These are phyloP conservation scores for Drosophila bunnanda DNA, from an alignment of 2,888 invertebrate genomes.

Conservation along the genomic window DNA sequence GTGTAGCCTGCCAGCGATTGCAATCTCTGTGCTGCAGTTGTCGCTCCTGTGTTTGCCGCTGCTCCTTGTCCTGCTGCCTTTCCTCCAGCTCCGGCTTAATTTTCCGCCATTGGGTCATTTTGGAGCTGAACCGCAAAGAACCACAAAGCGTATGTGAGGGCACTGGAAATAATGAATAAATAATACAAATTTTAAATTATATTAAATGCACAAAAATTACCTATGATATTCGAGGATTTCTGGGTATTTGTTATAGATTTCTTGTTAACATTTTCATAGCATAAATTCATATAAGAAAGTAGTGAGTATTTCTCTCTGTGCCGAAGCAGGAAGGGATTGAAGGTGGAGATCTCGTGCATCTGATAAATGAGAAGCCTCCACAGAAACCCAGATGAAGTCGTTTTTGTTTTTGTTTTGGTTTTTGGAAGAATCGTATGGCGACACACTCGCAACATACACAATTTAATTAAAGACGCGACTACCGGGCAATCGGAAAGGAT, in stretches of 20 bases:
- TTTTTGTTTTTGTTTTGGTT: constrained; percentile 31
- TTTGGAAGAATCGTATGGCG: neutral
- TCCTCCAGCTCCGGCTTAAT: constrained; percentile 54
- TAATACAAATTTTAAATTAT: neutral
- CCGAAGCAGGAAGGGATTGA: constrained; percentile 31
- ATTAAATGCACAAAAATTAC: neutral
- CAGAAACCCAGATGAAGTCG: constrained; percentile 59
- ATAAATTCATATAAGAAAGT: neutral
- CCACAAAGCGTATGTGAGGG: constrained; percentile 71
- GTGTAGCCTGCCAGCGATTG: constrained; percentile 67
- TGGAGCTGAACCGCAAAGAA: constrained; percentile 35
- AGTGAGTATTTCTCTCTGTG: neutral
- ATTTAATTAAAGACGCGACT: constrained; percentile 75
- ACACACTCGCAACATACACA: constrained; percentile 68
- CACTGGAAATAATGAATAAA: neutral
- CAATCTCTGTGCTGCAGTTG: constrained; percentile 66
- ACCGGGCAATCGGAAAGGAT: constrained; percentile 54
- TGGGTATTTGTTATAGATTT: neutral
- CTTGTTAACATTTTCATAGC: no score
- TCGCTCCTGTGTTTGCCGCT: constrained; percentile 42
- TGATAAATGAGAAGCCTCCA: constrained; percentile 56
- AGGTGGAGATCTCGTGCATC: constrained; percentile 62
- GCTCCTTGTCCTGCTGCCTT: constrained; percentile 8
- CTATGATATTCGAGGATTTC: no score
- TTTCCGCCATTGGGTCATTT: constrained; percentile 78